Evolutionary conservation across 1,140 invertebrate genomes (phyloP).

Genomic region (Procambarus virginalis): DNA sequence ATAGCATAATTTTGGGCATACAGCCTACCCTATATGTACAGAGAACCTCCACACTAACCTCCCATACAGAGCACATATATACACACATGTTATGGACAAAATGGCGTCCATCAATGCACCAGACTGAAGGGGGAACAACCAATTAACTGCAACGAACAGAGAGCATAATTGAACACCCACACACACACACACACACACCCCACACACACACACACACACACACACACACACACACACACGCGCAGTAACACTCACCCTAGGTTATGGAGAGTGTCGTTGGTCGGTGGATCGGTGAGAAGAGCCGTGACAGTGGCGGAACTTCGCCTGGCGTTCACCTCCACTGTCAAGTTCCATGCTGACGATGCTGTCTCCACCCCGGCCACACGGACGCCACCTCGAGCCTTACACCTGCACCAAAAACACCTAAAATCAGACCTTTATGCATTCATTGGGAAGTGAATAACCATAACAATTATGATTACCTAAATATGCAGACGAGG

Average conservation of each 20-base stretch:
- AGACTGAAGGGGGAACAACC: no score
- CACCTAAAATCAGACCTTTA: not conserved
- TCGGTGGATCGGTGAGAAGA: constrained; percentile 44
- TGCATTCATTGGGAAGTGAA: not conserved
- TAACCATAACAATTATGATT: not conserved
- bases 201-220: no score
- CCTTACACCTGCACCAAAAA: constrained; percentile 39
- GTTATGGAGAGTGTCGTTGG: constrained; percentile 53
- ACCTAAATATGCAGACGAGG: not conserved
- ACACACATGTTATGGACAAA: no score
- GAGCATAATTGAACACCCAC: no score
- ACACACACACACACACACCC: no score
- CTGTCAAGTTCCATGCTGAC: constrained; percentile 52
- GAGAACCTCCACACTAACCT: no score
- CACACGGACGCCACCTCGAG: constrained; percentile 27
- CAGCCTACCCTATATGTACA: no score
- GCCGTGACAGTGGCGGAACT: constrained; percentile 36
- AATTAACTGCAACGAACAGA: no score
- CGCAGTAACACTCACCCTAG: constrained; percentile 39
- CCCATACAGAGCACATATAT: no score
- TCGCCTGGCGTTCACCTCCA: constrained; percentile 28
- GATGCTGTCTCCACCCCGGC: constrained; percentile 49
- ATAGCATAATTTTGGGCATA: no score
- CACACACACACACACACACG: no score
- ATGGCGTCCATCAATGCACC: no score